These are phyloP conservation scores for Nasonia longicornis DNA, from an alignment of 1,140 invertebrate genomes.

Conservation along the genomic window DNA sequence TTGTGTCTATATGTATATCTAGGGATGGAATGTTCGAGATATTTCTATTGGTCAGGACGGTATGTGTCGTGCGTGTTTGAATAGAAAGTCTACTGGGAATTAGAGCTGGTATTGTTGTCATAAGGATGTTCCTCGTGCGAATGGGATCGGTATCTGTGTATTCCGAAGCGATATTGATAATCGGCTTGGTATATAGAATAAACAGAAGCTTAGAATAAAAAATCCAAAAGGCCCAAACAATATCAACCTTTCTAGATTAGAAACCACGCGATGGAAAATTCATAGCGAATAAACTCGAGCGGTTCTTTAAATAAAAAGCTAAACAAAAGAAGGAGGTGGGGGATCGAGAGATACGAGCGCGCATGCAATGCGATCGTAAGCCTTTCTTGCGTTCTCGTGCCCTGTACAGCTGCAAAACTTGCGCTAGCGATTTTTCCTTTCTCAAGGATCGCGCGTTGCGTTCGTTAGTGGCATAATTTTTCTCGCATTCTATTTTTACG, in stretches of 20 bases:
- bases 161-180: too few species aligned
- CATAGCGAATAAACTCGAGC: neutral
- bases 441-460: conserved; percentile 15
- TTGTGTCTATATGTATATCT: too few species aligned
- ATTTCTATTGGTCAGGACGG: neutral
- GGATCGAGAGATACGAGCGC: neutral
- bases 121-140: too few species aligned
- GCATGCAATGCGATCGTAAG: conserved; percentile 37
- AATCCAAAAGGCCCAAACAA: too few species aligned
- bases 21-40: neutral
- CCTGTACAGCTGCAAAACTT: neutral
- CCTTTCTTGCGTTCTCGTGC: neutral
- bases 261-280: neutral
- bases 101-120: too few species aligned
- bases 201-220: too few species aligned
- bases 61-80: neutral
- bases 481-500: conserved; percentile 23
- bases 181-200: too few species aligned
- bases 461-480: conserved; percentile 4
- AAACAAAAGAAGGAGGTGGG: neutral
- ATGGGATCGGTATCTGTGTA: too few species aligned
- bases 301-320: neutral
- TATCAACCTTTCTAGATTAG: too few species aligned
- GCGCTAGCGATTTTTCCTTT: conserved; percentile 28
- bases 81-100: neutral